phyloP scores from a whole-genome alignment of 2,888 invertebrate species.

The Plebejus melissa region DNA sequence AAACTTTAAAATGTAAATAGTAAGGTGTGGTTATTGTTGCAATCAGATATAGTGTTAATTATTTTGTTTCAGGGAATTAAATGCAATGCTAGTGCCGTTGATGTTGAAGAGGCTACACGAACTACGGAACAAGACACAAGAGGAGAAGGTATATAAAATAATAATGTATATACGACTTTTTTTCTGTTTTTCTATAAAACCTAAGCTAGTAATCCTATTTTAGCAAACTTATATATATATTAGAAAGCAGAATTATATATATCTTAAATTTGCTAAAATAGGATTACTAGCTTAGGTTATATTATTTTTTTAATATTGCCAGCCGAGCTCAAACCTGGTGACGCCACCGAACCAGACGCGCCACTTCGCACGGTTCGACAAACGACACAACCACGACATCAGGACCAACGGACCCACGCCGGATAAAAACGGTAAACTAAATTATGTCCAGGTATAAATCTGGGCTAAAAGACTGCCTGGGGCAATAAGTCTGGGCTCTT shows the following conservation, averaged over 20 bases:
- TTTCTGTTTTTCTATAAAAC: too few species aligned
- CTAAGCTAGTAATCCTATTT: too few species aligned
- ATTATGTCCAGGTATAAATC: neutral
- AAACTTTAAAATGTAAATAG: too few species aligned
- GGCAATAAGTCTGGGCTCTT: too few species aligned
- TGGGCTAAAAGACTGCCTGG: too few species aligned
- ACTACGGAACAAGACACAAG: constrained; percentile 79
- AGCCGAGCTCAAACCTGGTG: constrained; percentile 50
- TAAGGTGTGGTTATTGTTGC: too few species aligned
- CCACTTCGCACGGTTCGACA: constrained; percentile 70
- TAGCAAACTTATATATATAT: too few species aligned
- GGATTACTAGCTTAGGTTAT: too few species aligned
- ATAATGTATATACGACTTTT: too few species aligned
- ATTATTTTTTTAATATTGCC: constrained; percentile 20
- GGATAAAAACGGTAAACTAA: constrained; percentile 53
- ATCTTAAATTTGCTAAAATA: too few species aligned
- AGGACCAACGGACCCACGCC: constrained; percentile 56
- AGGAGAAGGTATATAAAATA: constrained; percentile 51
- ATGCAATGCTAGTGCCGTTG: constrained; percentile 90
- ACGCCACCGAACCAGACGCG: constrained; percentile 66
- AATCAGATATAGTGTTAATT: too few species aligned
- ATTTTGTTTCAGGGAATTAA: constrained; percentile 83
- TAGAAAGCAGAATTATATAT: too few species aligned
- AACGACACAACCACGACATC: constrained; percentile 51
- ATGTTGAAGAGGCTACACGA: constrained; percentile 91